A percentile compares a stretch with the other conserved stretches of the same genome.
Evolutionary conservation across 2,888 invertebrate species (phyloP).

Genomic region (Temnothorax rugatulus): DNA sequence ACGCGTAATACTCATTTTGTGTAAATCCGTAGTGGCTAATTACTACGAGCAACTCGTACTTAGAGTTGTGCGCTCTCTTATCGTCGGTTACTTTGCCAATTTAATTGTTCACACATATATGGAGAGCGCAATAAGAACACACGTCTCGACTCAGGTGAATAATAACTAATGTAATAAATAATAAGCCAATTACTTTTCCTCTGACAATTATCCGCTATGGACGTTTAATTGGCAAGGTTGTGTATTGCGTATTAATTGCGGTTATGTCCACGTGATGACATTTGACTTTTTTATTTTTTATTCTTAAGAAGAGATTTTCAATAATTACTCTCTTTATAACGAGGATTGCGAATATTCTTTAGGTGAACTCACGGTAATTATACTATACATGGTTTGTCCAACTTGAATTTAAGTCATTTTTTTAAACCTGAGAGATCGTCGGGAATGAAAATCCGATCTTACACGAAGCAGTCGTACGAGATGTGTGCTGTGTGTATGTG

Average conservation of each 20-base stretch:
- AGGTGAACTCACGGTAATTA: neutral
- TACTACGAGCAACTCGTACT: neutral
- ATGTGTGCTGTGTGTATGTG: conserved; percentile 1
- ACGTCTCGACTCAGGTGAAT: neutral
- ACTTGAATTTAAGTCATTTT: neutral
- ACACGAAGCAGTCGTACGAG: conserved; percentile 16
- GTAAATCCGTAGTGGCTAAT: conserved; percentile 23
- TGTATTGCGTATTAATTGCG: neutral
- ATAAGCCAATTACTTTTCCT: neutral
- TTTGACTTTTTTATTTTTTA: conserved; percentile 11
- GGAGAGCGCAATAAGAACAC: neutral
- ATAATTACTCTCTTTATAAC: conserved; percentile 20
- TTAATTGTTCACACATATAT: neutral
- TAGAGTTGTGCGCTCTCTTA: neutral
- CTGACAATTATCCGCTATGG: neutral
- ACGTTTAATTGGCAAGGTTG: neutral
- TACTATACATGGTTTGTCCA: neutral
- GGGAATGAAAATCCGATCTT: conserved; percentile 62
- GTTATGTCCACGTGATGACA: neutral
- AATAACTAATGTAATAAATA: conserved; percentile 6
- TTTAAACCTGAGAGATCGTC: conserved; percentile 44
- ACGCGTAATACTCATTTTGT: conserved; percentile 32
- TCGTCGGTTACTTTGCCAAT: neutral
- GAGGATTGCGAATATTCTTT: neutral
- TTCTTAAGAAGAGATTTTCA: neutral